Percentiles rank a stretch among this genome's conserved stretches.
These are phyloP conservation scores for Caenorhabditis parvicauda DNA, from an alignment of 2,888 invertebrate genomes.

Conservation along the genomic window DNA sequence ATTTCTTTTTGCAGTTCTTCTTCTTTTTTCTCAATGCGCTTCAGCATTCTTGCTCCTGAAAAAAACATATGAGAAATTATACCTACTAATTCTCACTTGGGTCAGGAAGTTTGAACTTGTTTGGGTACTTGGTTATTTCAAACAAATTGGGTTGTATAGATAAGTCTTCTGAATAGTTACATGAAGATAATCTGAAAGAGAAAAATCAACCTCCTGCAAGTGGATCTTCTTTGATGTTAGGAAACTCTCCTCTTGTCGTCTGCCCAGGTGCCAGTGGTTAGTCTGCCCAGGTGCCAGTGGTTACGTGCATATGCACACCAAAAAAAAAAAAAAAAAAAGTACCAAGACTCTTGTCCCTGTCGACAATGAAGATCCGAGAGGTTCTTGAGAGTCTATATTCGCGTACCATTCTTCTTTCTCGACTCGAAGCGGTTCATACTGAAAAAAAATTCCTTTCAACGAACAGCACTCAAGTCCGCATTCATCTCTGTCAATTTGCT, in stretches of 20 bases:
- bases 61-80: too few relatives aligned
- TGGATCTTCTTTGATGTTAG: slow-evolving; percentile 26
- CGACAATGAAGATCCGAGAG: slow-evolving; percentile 23
- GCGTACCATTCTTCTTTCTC: slow-evolving; percentile 24
- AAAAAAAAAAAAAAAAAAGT: too few relatives aligned
- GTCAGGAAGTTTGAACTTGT: slow-evolving; percentile 25
- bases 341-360: too few relatives aligned
- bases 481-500: too few relatives aligned
- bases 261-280: too few relatives aligned
- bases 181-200: not conserved
- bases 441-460: too few relatives aligned
- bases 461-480: too few relatives aligned
- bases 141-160: slow-evolving; percentile 24
- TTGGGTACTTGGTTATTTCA: slow-evolving; percentile 18
- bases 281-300: too few relatives aligned
- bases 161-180: slow-evolving; percentile 15
- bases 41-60: slow-evolving; percentile 17
- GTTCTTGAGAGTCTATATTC: slow-evolving; percentile 31
- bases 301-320: too few relatives aligned
- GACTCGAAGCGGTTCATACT: too few relatives aligned
- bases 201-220: slow-evolving; percentile 20
- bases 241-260: slow-evolving; percentile 37
- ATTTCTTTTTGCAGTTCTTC: slow-evolving; percentile 12
- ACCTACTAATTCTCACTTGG: too few relatives aligned
- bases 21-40: slow-evolving; percentile 17